These are phyloP conservation scores for Anthopleura sola DNA, from an alignment of 64 coral and sea anemone genomes.

Conservation along the genomic window DNA sequence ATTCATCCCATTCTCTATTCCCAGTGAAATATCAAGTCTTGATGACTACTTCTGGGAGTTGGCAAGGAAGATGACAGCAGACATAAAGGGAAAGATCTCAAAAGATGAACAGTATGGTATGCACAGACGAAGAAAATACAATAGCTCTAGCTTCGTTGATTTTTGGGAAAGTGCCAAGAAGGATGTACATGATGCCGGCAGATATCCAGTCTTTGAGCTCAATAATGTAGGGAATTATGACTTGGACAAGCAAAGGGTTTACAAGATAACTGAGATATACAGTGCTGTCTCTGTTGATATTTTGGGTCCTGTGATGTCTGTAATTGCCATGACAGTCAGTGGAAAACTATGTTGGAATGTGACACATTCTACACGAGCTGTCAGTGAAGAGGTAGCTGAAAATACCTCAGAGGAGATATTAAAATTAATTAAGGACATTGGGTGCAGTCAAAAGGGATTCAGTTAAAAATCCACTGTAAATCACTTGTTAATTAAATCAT, in stretches of 20 bases:
- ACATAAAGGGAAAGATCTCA: not conserved
- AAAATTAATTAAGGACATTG: not conserved
- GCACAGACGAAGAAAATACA: not conserved
- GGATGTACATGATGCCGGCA: not conserved
- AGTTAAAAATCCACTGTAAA: no score
- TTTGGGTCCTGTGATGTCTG: not conserved
- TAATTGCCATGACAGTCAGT: not conserved
- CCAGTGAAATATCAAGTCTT: not conserved
- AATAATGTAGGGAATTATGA: not conserved
- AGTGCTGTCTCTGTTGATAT: not conserved
- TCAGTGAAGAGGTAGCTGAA: not conserved
- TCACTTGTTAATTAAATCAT: no score
- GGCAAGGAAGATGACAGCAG: not conserved
- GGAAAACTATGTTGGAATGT: not conserved
- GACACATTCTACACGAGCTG: not conserved
- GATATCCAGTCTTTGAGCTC: constrained; percentile 10
- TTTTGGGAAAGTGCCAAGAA: not conserved
- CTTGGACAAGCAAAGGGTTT: not conserved
- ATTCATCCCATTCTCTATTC: not conserved
- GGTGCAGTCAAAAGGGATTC: constrained; percentile 8
- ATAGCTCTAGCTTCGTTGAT: no score
- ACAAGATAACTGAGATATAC: not conserved
- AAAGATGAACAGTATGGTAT: not conserved
- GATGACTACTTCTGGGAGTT: not conserved
- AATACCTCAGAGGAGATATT: not conserved